Evolutionary conservation across 1,140 invertebrate genomes (phyloP).

Genomic region (Mizuhopecten yessoensis): DNA sequence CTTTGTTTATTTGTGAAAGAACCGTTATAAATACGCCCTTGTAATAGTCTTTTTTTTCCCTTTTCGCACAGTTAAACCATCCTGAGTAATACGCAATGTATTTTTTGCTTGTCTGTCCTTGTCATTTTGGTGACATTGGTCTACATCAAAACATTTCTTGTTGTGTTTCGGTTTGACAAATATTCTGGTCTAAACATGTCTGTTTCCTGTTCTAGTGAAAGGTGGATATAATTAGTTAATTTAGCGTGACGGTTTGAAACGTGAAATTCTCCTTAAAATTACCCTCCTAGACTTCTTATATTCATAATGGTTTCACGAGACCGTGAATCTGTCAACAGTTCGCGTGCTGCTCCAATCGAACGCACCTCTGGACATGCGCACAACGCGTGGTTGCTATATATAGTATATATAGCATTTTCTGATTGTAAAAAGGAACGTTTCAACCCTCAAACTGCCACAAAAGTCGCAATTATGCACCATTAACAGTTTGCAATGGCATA

Average conservation of each 20-base stretch:
- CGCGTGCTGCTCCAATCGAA: conserved; percentile 36
- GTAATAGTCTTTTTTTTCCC: not conserved
- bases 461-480: too few relatives aligned
- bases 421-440: too few relatives aligned
- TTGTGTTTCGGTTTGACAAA: conserved; percentile 16
- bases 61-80: not conserved
- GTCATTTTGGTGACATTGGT: not conserved
- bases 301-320: conserved; percentile 27
- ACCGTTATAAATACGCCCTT: not conserved
- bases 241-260: conserved; percentile 33
- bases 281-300: conserved; percentile 13
- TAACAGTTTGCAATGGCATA: too few relatives aligned
- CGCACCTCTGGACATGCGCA: conserved; percentile 27
- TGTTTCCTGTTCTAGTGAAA: conserved; percentile 34
- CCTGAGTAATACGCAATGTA: not conserved
- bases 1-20: not conserved
- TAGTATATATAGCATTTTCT: too few relatives aligned
- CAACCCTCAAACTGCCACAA: too few relatives aligned
- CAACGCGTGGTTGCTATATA: conserved; percentile 19
- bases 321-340: conserved; percentile 32
- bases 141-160: not conserved
- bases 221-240: not conserved
- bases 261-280: conserved; percentile 39
- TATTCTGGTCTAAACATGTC: conserved; percentile 34
- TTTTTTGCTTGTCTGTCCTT: conserved; percentile 2